These are phyloP conservation scores for Apomyelois bistriatella DNA, from an alignment of 2,888 invertebrate species.

Conservation along the genomic window DNA sequence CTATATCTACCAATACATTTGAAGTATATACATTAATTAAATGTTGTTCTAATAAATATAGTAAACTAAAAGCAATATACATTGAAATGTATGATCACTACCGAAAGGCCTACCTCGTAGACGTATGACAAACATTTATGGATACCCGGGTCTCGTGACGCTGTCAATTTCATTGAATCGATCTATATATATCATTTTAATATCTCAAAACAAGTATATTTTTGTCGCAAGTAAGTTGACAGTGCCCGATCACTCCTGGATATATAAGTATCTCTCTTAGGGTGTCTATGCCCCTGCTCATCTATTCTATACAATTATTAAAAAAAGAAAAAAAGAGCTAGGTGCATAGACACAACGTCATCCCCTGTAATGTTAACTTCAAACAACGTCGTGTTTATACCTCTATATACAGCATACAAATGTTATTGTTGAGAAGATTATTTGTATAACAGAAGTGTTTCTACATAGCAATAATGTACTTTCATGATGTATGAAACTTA, in stretches of 20 bases:
- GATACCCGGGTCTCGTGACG: not conserved
- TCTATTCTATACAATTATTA: not conserved
- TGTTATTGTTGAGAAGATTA: constrained; percentile 61
- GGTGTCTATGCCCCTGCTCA: not conserved
- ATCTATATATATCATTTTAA: too few species aligned
- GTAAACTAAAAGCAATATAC: constrained; percentile 22
- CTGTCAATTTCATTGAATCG: too few species aligned
- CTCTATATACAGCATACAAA: constrained; percentile 48
- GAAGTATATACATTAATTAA: constrained; percentile 29
- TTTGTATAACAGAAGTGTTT: constrained; percentile 61
- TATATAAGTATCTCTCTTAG: not conserved
- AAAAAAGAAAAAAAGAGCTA: not conserved
- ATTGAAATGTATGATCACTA: constrained; percentile 32
- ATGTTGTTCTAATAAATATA: constrained; percentile 26
- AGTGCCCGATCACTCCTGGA: not conserved
- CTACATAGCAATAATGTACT: constrained; percentile 64
- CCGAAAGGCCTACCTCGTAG: constrained; percentile 54
- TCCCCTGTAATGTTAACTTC: not conserved
- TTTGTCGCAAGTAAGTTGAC: not conserved
- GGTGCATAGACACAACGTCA: constrained; percentile 17
- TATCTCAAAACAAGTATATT: too few species aligned
- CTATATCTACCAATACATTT: constrained; percentile 33
- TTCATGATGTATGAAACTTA: constrained; percentile 65
- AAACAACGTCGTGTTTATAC: constrained; percentile 19
- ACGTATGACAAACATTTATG: constrained; percentile 10